Evolutionary conservation across 2,797 vertebrate genomes (phyloP), one percentile per base, ranked within the genome.

Genomic region (Hydrocynus forskahlii): DNA sequence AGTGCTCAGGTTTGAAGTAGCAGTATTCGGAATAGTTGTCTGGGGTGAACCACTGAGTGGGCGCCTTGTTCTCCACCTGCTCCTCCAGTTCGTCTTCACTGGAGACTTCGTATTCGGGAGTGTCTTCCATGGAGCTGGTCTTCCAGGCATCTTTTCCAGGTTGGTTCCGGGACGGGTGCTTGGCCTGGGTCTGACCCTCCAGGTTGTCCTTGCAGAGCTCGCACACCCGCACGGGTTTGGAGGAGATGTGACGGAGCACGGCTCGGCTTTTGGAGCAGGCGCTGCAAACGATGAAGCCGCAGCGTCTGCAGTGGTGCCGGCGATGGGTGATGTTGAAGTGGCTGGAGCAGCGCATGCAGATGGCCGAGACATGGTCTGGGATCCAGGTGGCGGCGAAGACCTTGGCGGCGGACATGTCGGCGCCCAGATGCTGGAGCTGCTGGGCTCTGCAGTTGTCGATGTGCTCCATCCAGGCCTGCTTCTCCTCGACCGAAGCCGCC

Each of bases 261-360:
- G 94, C 95, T 17, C 94, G 91, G 14, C 87, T 85, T 12, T 93
- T 92, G 19, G 97, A 98, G 92, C 97, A 99, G 4, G 91, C 79
- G 0, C 88, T 92, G 0, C 97, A 99, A 13, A 99, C 97, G 1
- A 99, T 86, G 1, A 97, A 97, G 86, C 97, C 97, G 0, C 97
- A 99, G 69, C 92, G 91, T 7, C 97, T 92, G 90, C 97, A 99
- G 92, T 99, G 97, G 90, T 99, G 97, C 59, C 95, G 92, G 0
- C 97, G 95, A 0, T 92, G 94, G 79, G 94, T 90, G 0, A 90
- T 1, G 0, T 86, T 93, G 92, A 99, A 99, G 57, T 90, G 95
- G 0, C 85, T 88, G 0, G 94, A 90, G 92, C 97, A 99, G 86
- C 97, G 95, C 97, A 99, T 97, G 91, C 97, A 99, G 84, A 95